Conservation (phyloP, 53 echinoderm and acorn worm species). For the Holothuria scabra region DNA sequence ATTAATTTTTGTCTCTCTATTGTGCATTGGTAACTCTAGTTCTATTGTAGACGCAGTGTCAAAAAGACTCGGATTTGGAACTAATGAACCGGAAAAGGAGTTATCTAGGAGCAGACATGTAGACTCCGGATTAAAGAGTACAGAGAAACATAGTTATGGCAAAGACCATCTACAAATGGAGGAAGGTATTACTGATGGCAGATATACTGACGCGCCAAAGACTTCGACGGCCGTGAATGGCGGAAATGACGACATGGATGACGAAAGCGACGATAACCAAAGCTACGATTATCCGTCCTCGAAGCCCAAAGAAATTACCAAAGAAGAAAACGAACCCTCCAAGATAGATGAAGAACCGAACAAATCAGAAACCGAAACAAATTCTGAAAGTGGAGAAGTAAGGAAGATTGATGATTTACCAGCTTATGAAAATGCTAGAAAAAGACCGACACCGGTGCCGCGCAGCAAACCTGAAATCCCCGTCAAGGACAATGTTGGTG, state of each 20-base stretch:
- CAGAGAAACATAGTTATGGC: no score
- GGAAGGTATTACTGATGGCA: background rate
- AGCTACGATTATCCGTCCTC: conserved; percentile 6
- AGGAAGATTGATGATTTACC: no score
- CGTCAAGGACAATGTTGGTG: no score
- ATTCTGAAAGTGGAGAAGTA: no score
- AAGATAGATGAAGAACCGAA: no score
- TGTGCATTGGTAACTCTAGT: background rate
- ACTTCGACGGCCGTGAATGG: background rate
- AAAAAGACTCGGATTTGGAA: background rate
- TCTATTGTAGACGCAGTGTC: background rate
- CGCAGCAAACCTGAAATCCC: no score
- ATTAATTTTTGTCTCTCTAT: background rate
- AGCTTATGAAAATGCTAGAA: no score
- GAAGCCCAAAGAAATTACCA: background rate
- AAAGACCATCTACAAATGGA: background rate
- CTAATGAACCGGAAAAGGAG: background rate
- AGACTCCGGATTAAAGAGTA: no score
- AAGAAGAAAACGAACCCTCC: no score
- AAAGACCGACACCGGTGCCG: no score
- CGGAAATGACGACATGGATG: background rate
- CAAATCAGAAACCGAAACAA: no score
- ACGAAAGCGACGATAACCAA: background rate
- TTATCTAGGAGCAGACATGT: no score
- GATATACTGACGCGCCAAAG: background rate